Percentiles rank a stretch among this genome's conserved stretches.
These are phyloP conservation scores for Turnix velox DNA, from an alignment of 2,113 vertebrate species.

Conservation along the genomic window DNA sequence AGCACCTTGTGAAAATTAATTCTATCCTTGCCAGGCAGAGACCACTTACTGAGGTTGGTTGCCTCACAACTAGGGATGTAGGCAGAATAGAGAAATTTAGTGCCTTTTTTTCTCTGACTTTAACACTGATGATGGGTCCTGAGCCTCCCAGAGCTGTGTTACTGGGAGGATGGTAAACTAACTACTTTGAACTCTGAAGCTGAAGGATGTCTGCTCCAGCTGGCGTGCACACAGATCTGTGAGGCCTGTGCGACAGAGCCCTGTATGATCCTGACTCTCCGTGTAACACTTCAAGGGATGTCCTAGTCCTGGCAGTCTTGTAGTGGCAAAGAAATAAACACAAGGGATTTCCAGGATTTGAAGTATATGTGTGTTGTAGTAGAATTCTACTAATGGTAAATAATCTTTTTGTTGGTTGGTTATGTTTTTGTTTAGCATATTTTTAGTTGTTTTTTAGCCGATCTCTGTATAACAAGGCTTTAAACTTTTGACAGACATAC, in stretches of 20 bases:
- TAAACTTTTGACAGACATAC: background rate
- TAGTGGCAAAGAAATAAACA: conserved; percentile 32
- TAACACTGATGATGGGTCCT: background rate
- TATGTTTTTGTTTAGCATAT: background rate
- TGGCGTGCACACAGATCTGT: background rate
- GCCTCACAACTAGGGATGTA: background rate
- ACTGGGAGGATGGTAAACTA: background rate
- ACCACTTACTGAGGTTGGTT: background rate
- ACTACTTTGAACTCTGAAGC: background rate
- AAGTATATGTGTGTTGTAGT: no score
- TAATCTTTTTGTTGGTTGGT: background rate
- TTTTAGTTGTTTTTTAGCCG: background rate
- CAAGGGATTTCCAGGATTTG: background rate
- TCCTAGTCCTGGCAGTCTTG: background rate
- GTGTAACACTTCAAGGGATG: background rate
- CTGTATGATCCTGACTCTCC: background rate
- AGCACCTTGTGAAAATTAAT: background rate
- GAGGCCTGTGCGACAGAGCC: background rate
- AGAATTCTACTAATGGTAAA: background rate
- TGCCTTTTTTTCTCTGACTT: background rate
- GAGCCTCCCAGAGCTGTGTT: background rate
- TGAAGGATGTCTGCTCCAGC: background rate
- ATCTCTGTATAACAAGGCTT: background rate
- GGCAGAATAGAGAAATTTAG: background rate
- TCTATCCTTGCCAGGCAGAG: background rate